Evolutionary conservation across 2,888 invertebrate species (phyloP).

Genomic region (Drosophila barbarae): DNA sequence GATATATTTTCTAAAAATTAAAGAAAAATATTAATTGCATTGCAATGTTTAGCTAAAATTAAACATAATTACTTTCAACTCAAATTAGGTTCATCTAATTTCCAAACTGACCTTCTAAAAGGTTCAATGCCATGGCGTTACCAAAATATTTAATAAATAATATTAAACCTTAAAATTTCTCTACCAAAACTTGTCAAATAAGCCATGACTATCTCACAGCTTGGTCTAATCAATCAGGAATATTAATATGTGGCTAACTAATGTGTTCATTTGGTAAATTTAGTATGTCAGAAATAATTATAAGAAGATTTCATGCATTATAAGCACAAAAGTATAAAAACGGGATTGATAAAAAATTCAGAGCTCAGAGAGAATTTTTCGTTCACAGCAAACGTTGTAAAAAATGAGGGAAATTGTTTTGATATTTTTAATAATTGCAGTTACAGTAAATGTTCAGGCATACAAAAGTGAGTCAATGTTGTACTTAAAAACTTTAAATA

Average conservation of each 20-base stretch:
- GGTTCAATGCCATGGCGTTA: constrained; percentile 3
- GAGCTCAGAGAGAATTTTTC: not conserved
- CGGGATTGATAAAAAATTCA: not conserved
- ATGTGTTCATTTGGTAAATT: constrained; percentile 36
- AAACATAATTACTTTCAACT: not conserved
- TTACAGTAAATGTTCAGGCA: constrained; percentile 4
- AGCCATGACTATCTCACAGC: constrained; percentile 3
- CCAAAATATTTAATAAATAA: not conserved
- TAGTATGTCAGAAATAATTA: constrained; percentile 17
- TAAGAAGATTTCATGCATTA: constrained; percentile 7
- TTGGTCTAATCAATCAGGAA: constrained; percentile 8
- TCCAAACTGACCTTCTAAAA: not conserved
- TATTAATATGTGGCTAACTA: constrained; percentile 11
- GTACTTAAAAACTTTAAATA: too few species aligned
- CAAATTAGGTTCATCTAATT: not conserved
- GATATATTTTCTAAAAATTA: too few species aligned
- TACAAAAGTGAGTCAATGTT: not conserved
- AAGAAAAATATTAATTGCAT: not conserved
- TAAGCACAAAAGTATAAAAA: constrained; percentile 18
- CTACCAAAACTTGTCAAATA: constrained; percentile 11
- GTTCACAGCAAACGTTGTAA: not conserved
- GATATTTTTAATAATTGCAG: constrained; percentile 5
- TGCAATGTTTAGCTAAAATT: not conserved
- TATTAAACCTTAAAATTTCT: not conserved
- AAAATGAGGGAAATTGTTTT: not conserved